These are phyloP conservation scores for Phengaris arion DNA, from an alignment of 2,888 invertebrate genomes.

Conservation along the genomic window DNA sequence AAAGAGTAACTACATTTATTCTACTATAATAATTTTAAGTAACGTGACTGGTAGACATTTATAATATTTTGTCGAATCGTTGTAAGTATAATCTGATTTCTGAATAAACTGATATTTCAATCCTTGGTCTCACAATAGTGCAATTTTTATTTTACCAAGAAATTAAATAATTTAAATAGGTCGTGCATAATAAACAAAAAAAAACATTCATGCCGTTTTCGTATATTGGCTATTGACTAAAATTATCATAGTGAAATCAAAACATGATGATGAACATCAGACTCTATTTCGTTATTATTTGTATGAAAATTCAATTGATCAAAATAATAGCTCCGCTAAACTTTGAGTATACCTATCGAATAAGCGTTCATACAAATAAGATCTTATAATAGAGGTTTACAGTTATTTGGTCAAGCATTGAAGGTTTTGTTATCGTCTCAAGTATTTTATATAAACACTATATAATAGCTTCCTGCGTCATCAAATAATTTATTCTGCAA, in stretches of 20 bases:
- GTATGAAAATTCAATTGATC: neutral
- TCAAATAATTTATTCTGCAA: neutral
- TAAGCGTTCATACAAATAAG: neutral
- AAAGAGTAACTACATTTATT: constrained; percentile 42
- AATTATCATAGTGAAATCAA: neutral
- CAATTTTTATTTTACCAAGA: neutral
- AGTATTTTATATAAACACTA: neutral
- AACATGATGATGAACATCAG: neutral
- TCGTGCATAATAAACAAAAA: neutral
- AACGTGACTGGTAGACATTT: neutral
- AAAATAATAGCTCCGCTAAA: neutral
- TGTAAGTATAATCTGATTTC: neutral
- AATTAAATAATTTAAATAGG: neutral
- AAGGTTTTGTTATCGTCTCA: neutral
- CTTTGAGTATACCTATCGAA: neutral
- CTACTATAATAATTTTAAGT: constrained; percentile 25
- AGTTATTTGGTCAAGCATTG: neutral
- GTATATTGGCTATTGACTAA: neutral
- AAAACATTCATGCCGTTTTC: neutral
- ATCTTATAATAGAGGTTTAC: neutral
- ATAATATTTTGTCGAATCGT: neutral
- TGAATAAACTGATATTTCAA: neutral
- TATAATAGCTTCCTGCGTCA: neutral
- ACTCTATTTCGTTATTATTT: constrained; percentile 1
- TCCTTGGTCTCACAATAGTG: neutral